Conservation (phyloP, 1,140 invertebrate species). For the Papilio aristodemus region DNA sequence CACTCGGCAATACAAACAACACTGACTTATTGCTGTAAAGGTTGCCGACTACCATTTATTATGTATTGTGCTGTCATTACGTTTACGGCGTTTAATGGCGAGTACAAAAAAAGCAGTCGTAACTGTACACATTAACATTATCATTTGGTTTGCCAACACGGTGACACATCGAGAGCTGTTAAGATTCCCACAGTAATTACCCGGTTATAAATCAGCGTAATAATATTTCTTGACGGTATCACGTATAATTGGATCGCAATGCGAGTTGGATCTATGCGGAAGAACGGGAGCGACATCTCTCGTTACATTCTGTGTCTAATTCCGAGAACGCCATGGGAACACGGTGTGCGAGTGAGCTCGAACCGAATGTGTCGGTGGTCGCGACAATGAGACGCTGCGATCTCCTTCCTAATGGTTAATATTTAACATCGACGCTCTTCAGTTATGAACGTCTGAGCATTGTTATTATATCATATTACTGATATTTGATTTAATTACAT, state of each 20-base stretch:
- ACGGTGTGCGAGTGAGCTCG: conserved; percentile 30
- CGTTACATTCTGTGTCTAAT: conserved; percentile 74
- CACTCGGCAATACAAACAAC: conserved; percentile 19
- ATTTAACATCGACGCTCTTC: background rate
- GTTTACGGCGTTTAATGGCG: conserved; percentile 13
- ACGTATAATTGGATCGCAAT: conserved; percentile 75
- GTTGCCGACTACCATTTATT: conserved; percentile 3
- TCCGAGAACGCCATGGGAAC: conserved; percentile 75
- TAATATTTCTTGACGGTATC: conserved; percentile 71
- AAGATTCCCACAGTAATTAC: conserved; percentile 72
- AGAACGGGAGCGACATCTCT: conserved; percentile 66
- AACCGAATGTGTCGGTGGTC: conserved; percentile 3
- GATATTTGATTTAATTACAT: too few species aligned
- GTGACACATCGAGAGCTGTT: conserved; percentile 40
- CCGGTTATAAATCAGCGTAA: conserved; percentile 58
- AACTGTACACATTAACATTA: conserved; percentile 25
- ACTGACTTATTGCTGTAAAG: conserved; percentile 8
- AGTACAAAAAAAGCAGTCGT: conserved; percentile 12
- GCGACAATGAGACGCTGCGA: background rate
- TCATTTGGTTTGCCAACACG: conserved; percentile 20
- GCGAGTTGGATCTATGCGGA: conserved; percentile 72
- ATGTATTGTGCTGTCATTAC: conserved; percentile 18
- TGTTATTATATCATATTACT: background rate
- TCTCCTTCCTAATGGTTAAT: conserved; percentile 3
- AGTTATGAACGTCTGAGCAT: background rate